These are phyloP conservation scores for Apodemia hepburni DNA, from an alignment of 2,888 invertebrate species.

Conservation along the genomic window DNA sequence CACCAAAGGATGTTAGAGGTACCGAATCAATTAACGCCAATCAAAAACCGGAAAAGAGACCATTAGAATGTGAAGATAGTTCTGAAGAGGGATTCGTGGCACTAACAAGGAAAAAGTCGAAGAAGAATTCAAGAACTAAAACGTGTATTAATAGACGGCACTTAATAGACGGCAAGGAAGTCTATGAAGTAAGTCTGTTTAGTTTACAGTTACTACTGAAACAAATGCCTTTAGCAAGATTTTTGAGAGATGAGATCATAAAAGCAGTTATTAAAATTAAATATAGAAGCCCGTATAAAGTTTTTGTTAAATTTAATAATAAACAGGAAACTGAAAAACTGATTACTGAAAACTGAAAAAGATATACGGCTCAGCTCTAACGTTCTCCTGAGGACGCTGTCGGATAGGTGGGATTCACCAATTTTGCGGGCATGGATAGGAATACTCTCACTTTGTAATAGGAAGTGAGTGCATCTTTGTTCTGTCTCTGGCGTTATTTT, in stretches of 20 bases:
- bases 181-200: conserved; percentile 4
- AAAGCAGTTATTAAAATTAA: conserved; percentile 11
- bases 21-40: neutral
- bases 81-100: conserved; percentile 1
- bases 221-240: conserved; percentile 19
- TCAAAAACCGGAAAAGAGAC: neutral
- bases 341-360: too few species aligned
- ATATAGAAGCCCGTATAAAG: conserved; percentile 14
- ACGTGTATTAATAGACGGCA: neutral
- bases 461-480: too few species aligned
- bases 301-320: neutral
- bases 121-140: neutral
- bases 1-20: neutral
- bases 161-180: too few species aligned
- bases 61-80: neutral
- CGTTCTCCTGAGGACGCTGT: too few species aligned
- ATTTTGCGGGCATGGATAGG: too few species aligned
- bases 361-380: too few species aligned
- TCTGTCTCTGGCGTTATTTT: too few species aligned
- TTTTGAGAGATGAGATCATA: conserved; percentile 16
- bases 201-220: conserved; percentile 10
- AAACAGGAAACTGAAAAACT: neutral
- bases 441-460: too few species aligned
- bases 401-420: too few species aligned
- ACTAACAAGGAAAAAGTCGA: conserved; percentile 1